These are phyloP conservation scores for Pyrrhosoma nymphula DNA, from an alignment of 2,888 invertebrate species.

Conservation along the genomic window DNA sequence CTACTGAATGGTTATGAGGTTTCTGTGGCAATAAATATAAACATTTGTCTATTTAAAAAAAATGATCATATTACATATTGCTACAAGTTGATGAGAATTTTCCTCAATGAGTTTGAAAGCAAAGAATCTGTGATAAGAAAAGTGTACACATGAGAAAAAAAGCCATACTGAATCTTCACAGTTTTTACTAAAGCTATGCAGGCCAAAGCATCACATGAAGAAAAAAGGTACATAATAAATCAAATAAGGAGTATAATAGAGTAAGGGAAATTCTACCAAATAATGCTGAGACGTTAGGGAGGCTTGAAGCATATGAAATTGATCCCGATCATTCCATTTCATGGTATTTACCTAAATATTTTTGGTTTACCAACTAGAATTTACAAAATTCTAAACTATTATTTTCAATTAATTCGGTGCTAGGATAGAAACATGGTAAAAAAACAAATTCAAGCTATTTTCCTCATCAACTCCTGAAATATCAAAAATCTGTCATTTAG, in stretches of 20 bases:
- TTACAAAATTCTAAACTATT: background rate
- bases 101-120: too few species aligned
- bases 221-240: too few species aligned
- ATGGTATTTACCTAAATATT: background rate
- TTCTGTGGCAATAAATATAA: too few species aligned
- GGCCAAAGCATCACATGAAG: too few species aligned
- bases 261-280: background rate
- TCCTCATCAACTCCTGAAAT: background rate
- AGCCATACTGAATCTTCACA: too few species aligned
- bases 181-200: too few species aligned
- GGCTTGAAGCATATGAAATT: background rate
- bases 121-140: too few species aligned
- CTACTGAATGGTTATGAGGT: too few species aligned
- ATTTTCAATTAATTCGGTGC: background rate
- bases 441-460: background rate
- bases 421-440: background rate
- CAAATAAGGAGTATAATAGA: background rate
- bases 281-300: background rate
- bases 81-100: too few species aligned
- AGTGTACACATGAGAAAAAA: too few species aligned
- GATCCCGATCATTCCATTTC: background rate
- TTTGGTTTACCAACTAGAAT: background rate
- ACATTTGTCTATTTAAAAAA: too few species aligned
- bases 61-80: too few species aligned
- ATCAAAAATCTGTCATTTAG: background rate